Percentiles rank a stretch among this genome's conserved stretches.
Conservation (phyloP, 2,797 vertebrate genomes). For the Ambastaia sidthimunki region DNA sequence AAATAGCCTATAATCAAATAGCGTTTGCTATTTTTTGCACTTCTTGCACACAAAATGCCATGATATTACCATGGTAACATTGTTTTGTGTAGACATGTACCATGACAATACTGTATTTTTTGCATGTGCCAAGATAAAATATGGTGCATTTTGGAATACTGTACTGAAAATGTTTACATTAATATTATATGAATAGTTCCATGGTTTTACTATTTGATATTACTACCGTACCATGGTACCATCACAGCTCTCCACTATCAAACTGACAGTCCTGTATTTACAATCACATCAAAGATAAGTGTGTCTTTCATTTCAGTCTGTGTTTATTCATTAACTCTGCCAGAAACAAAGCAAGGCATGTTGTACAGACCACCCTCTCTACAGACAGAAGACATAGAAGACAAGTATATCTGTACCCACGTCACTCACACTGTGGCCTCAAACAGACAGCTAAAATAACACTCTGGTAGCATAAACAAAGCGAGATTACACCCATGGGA, state of each 20-base stretch:
- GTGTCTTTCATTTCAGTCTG: not conserved
- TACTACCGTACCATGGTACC: not conserved
- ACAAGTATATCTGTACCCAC: conserved; percentile 74
- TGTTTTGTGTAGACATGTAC: not conserved
- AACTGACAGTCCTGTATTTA: not conserved
- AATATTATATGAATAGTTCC: not conserved
- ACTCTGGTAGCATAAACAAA: conserved; percentile 83
- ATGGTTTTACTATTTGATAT: not conserved
- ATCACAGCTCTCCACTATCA: not conserved
- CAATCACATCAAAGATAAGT: not conserved
- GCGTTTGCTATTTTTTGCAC: not conserved
- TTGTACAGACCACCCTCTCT: conserved; percentile 60
- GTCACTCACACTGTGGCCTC: conserved; percentile 73
- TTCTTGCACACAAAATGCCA: not conserved
- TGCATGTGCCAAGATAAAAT: not conserved
- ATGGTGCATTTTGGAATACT: not conserved
- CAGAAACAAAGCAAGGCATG: not conserved
- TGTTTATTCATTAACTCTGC: not conserved
- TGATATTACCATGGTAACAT: not conserved
- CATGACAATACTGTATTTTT: not conserved
- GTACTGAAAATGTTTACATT: no score
- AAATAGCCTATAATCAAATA: conserved; percentile 32
- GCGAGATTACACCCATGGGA: conserved; percentile 83
- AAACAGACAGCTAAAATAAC: conserved; percentile 83
- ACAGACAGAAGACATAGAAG: conserved; percentile 53